Evolutionary conservation across 2,888 invertebrate genomes (phyloP).

Genomic region (Chalcis sispes): DNA sequence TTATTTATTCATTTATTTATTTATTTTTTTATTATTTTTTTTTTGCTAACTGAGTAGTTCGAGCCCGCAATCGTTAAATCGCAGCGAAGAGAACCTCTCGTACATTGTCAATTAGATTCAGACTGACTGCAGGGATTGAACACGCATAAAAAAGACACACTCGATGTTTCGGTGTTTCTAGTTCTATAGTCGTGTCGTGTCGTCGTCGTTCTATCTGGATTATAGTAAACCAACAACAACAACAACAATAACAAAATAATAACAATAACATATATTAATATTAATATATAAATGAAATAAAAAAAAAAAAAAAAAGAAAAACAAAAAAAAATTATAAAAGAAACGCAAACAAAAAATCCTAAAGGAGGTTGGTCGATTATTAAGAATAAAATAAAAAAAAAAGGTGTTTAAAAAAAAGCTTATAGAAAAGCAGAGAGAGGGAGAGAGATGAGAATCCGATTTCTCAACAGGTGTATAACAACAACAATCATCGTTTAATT

Average conservation of each 20-base stretch:
- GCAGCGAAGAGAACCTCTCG: slow-evolving; percentile 68
- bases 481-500: slow-evolving; percentile 39
- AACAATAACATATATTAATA: slow-evolving; percentile 4
- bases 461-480: slow-evolving; percentile 35
- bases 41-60: slow-evolving; percentile 50
- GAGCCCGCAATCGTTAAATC: slow-evolving; percentile 55
- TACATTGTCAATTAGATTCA: slow-evolving; percentile 77
- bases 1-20: no score
- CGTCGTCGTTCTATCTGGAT: slow-evolving; percentile 54
- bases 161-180: slow-evolving; percentile 66
- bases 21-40: no score
- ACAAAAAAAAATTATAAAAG: slow-evolving; percentile 16
- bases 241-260: no score
- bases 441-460: slow-evolving; percentile 12
- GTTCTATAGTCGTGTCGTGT: slow-evolving; percentile 53
- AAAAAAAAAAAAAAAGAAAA: slow-evolving; percentile 17
- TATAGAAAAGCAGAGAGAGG: no score
- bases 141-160: slow-evolving; percentile 65
- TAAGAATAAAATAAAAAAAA: slow-evolving; percentile 9
- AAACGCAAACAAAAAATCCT: slow-evolving; percentile 27
- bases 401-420: background rate
- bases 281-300: background rate
- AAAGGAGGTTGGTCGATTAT: slow-evolving; percentile 25
- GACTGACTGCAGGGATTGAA: slow-evolving; percentile 75
- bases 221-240: slow-evolving; percentile 38